Base-by-base conservation (phyloP, 1,140 invertebrate species). In the Probaryconus sp. region DNA sequence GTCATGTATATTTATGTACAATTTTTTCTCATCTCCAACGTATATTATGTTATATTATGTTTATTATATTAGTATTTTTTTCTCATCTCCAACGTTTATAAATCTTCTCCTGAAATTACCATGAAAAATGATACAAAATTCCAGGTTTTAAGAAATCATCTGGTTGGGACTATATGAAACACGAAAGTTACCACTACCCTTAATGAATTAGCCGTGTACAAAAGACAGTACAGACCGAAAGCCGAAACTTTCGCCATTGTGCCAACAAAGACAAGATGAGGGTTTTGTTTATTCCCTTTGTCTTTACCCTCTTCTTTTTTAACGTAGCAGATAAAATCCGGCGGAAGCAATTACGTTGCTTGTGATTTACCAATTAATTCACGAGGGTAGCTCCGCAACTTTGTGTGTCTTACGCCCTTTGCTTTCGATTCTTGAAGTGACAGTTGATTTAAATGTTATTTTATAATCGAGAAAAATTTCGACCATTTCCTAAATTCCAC, bases 301-400 rank as follows among this genome's bases (percentile, higher is more conserved):
- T 65, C 55, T 47, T 35, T 17, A 16, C 17, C 45, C 40, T 48
- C 33, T 61, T 65, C 58, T 24, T 48, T 72, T 72, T 72, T 42
- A 53, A 40, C 38, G 35, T 6, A 17, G 35, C 43, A 64, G 68
- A 73, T 60, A 61, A 61, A 53, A 65, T 60, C 48, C 55, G 38
- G 38, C 38, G 69, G 61, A 73, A 73, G 69, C 69, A 73, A 73
- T 73, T 73, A 73, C 60, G 61, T 53, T 67, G 58, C 68, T 73
- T 73, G 61, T 73, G 70, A 73, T 73, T 73, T 73, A 67, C 70
- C 70, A 73, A 73, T 73, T 73, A 73, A 73, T 73, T 73, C 61
- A 73, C 70, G 61, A 73, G 70, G 70, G 61, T 65, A 67, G 64
- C 70, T 67, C 61, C 33, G 61, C 40, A 67, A 74, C 70, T 74